Evolutionary conservation across 2,888 invertebrate species (phyloP).

Genomic region (Tethea ocularis): DNA sequence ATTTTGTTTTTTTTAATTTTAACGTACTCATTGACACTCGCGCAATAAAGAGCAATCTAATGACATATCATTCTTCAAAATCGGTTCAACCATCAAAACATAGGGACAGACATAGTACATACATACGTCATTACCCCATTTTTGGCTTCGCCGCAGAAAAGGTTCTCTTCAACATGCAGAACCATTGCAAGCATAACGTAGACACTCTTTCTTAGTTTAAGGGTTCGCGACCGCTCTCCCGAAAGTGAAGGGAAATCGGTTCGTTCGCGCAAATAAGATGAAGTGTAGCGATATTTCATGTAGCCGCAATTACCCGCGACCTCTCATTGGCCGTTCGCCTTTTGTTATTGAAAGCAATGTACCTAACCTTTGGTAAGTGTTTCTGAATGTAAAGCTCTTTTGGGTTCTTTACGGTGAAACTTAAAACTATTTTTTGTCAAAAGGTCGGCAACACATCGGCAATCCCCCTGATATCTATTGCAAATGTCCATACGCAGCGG

Average conservation of each 20-base stretch:
- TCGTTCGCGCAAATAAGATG: conserved; percentile 36
- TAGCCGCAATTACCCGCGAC: conserved; percentile 46
- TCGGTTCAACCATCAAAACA: no score
- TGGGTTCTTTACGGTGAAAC: background rate
- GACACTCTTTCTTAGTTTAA: background rate
- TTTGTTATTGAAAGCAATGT: conserved; percentile 13
- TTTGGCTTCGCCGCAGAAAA: no score
- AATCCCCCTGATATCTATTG: no score
- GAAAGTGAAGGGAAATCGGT: conserved; percentile 17
- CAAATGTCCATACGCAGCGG: no score
- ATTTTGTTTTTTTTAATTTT: no score
- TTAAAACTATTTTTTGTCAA: background rate
- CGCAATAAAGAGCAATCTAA: no score
- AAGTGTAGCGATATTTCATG: conserved; percentile 46
- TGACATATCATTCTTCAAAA: no score
- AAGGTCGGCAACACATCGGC: no score
- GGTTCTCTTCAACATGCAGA: background rate
- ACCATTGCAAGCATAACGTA: background rate
- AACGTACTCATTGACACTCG: no score
- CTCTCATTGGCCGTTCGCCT: conserved; percentile 13
- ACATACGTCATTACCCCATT: no score
- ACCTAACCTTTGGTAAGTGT: background rate
- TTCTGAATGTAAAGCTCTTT: background rate
- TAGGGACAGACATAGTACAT: no score
- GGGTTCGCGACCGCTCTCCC: background rate